Conservation (phyloP, 2,888 invertebrate genomes). For the Megaustenia siamemsis region DNA sequence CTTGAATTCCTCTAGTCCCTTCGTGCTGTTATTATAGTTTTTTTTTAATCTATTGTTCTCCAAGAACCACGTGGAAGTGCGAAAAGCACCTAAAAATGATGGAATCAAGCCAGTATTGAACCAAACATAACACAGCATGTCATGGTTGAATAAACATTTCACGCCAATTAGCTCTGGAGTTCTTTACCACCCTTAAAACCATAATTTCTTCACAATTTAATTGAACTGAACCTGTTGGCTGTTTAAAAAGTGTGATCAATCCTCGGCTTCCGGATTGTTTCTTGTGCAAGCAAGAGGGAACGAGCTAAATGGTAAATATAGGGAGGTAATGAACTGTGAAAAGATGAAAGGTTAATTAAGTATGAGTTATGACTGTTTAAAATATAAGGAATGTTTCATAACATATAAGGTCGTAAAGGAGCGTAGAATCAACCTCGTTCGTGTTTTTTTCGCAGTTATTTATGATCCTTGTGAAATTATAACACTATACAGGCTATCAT, state of each 20-base stretch:
- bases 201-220: neutral
- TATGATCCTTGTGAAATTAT: too few species aligned
- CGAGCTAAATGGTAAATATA: neutral
- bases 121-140: neutral
- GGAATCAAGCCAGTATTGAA: neutral
- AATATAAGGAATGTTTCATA: too few species aligned
- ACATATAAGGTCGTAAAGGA: too few species aligned
- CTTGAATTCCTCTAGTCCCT: too few species aligned
- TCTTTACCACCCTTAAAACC: neutral
- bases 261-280: neutral
- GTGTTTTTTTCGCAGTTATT: too few species aligned
- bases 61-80: neutral
- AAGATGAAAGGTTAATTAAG: neutral
- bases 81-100: neutral
- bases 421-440: too few species aligned
- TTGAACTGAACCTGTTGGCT: neutral
- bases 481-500: too few species aligned
- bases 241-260: neutral
- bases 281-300: neutral
- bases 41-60: neutral
- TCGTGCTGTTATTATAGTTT: too few species aligned
- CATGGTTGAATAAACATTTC: conserved; percentile 15
- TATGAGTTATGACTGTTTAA: neutral
- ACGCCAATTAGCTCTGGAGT: neutral
- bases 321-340: neutral